Evolutionary conservation across 2,888 invertebrate species (phyloP).

Genomic region (Noctua fimbriata): DNA sequence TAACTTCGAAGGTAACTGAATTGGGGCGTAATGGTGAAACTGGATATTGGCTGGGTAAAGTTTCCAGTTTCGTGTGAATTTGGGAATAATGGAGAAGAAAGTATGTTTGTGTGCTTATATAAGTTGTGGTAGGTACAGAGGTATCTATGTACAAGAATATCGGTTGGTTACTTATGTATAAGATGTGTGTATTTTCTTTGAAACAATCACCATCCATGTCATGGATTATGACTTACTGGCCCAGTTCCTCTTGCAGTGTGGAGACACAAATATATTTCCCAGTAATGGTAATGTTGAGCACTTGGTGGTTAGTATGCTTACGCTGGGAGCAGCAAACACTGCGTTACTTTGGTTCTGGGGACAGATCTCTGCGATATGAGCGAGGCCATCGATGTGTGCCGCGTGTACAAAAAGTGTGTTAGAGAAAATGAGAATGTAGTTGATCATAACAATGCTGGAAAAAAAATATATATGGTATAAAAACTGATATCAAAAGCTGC

Average conservation of each 20-base stretch:
- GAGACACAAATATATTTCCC: background rate
- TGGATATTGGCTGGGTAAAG: constrained; percentile 15
- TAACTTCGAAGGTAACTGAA: constrained; percentile 39
- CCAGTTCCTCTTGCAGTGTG: background rate
- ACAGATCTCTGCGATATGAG: background rate
- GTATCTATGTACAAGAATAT: background rate
- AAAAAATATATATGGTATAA: too few relatives aligned
- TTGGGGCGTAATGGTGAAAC: constrained; percentile 17
- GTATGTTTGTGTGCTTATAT: background rate
- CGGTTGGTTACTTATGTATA: background rate
- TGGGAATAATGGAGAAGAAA: background rate
- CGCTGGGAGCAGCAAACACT: background rate
- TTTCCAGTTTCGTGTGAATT: constrained; percentile 31
- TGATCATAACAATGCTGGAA: background rate
- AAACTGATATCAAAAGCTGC: background rate
- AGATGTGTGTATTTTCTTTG: background rate
- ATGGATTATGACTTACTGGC: background rate
- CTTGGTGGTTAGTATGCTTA: background rate
- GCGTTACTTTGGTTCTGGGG: rapidly evolving
- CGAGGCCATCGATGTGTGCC: background rate
- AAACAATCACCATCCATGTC: background rate
- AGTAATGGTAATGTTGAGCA: background rate
- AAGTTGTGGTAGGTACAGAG: background rate
- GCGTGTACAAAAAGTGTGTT: too few relatives aligned
- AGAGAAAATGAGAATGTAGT: background rate